These are phyloP conservation scores for Mesitornis unicolor DNA, from an alignment of 2,113 vertebrate species.

Conservation along the genomic window DNA sequence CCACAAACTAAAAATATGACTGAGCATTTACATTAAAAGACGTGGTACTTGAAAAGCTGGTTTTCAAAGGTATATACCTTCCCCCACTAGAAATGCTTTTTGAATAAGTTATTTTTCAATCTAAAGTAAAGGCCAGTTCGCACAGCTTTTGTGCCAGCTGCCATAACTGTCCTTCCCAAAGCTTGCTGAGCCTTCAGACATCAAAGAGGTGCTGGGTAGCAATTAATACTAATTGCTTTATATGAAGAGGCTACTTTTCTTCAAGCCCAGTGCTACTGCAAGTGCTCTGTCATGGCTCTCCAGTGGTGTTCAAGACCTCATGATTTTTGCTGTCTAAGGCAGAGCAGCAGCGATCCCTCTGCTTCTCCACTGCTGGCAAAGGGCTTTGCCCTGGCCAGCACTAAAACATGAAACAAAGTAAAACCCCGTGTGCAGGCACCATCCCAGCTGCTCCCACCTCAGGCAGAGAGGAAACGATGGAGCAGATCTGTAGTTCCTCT, in stretches of 20 bases:
- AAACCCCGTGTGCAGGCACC: accelerated
- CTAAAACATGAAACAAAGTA: not conserved
- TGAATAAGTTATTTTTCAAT: not conserved
- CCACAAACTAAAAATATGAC: not conserved
- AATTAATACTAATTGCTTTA: constrained; percentile 47
- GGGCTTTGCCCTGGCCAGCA: not conserved
- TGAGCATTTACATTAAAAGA: not conserved
- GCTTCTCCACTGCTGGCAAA: not conserved
- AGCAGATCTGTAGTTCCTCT: not conserved
- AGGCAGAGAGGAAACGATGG: accelerated
- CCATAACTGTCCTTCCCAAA: not conserved
- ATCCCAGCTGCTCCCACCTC: not conserved
- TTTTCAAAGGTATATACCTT: accelerated
- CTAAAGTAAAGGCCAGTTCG: not conserved
- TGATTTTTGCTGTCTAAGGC: not conserved
- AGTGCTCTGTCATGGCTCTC: not conserved
- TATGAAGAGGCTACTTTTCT: constrained; percentile 14
- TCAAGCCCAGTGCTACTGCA: not conserved
- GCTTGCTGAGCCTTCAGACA: not conserved
- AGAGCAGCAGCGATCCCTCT: not conserved
- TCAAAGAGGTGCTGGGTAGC: not conserved
- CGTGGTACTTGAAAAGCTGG: accelerated
- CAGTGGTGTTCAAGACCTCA: accelerated
- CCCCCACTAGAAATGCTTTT: not conserved
- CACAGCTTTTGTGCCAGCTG: not conserved